Conservation (phyloP, 2,113 vertebrate species). For the Orientallactaga bullata region DNA sequence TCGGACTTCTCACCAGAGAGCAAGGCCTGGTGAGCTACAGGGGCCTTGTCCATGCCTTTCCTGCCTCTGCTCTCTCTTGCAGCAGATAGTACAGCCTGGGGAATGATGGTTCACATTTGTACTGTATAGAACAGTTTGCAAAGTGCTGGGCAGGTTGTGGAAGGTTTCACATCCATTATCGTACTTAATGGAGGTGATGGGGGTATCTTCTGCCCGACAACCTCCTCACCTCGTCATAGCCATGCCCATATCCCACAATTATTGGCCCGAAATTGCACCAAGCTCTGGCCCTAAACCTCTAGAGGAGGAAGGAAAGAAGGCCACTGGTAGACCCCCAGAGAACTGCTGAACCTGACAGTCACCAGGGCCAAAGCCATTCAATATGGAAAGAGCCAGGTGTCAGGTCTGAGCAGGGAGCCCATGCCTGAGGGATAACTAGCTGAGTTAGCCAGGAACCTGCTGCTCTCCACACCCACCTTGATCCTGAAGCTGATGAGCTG, state of each 20-base stretch:
- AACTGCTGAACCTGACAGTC: neutral
- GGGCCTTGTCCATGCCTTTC: neutral
- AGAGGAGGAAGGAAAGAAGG: neutral
- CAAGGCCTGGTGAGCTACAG: neutral
- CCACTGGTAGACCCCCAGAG: constrained; percentile 23
- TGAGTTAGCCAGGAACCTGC: constrained; percentile 11
- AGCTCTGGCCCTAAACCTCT: neutral
- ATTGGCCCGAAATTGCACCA: neutral
- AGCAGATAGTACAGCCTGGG: constrained; percentile 5
- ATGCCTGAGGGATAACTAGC: neutral
- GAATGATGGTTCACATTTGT: neutral
- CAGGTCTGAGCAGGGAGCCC: constrained; percentile 1
- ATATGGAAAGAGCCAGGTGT: constrained; percentile 1
- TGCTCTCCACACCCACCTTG: neutral
- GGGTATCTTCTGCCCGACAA: neutral
- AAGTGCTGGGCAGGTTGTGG: neutral
- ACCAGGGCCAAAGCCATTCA: neutral
- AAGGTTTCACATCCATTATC: neutral
- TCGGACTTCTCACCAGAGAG: neutral
- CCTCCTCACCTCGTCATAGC: neutral
- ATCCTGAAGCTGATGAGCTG: constrained; percentile 50
- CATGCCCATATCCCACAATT: neutral
- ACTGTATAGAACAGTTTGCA: neutral
- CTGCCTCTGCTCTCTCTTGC: neutral
- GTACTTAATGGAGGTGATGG: neutral